Percentiles rank a stretch among this genome's conserved stretches.
Conservation (phyloP, 2,888 invertebrate species). For the Thymelicus sylvestris region DNA sequence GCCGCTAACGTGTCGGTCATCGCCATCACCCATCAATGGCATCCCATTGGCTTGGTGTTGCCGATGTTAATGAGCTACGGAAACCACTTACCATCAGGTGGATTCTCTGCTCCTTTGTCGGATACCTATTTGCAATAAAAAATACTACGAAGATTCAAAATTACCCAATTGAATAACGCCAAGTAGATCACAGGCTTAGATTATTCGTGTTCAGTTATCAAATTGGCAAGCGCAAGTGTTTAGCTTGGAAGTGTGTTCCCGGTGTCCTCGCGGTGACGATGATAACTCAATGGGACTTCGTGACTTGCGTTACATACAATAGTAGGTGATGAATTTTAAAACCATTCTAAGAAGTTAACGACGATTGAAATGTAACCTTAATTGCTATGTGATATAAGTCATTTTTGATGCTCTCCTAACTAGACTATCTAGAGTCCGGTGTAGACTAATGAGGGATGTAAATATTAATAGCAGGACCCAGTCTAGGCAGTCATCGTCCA, state of each 20-base stretch:
- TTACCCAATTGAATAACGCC: neutral
- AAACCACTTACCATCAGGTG: no score
- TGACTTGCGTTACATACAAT: slow-evolving; percentile 27
- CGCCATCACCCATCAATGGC: no score
- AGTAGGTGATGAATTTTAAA: slow-evolving; percentile 23
- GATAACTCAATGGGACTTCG: slow-evolving; percentile 22
- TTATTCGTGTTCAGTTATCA: neutral
- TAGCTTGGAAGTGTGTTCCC: neutral
- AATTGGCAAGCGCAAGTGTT: slow-evolving; percentile 15
- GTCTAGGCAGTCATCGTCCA: slow-evolving; percentile 55
- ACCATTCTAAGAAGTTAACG: neutral
- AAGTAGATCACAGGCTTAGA: neutral
- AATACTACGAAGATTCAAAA: no score
- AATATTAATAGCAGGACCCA: slow-evolving; percentile 61
- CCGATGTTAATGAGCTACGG: no score
- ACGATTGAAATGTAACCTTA: slow-evolving; percentile 1
- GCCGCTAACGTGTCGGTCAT: no score
- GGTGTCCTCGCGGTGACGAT: neutral
- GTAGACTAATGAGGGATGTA: slow-evolving; percentile 46
- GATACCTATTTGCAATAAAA: no score
- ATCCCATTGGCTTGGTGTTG: no score
- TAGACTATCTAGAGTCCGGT: slow-evolving; percentile 14
- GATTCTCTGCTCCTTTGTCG: no score
- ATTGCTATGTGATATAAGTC: neutral
- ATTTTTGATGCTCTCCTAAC: slow-evolving; percentile 7